A percentile compares a stretch with the other conserved stretches of the same genome.
These are phyloP conservation scores for Orchesella cincta DNA, from an alignment of 1,140 invertebrate genomes.

Conservation along the genomic window DNA sequence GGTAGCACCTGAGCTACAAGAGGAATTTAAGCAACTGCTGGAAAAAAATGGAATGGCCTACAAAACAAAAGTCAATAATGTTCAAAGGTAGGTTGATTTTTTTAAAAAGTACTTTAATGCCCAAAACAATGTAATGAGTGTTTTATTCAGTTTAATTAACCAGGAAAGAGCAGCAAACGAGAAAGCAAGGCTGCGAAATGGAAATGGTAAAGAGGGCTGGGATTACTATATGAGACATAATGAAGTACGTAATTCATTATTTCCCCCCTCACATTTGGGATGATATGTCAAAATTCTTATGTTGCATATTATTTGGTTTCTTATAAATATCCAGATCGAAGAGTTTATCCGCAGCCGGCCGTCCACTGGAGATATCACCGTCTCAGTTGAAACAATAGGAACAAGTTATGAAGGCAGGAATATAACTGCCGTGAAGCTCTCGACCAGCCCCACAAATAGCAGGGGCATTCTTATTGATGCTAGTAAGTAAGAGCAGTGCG, in stretches of 20 bases:
- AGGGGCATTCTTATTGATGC: constrained; percentile 2
- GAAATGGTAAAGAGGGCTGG: constrained; percentile 24
- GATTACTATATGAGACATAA: background rate
- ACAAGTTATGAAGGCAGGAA: constrained; percentile 56
- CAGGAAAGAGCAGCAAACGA: background rate
- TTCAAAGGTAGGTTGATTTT: constrained; percentile 32
- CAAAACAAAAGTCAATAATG: constrained; percentile 28
- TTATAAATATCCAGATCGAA: no score
- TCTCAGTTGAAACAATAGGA: constrained; percentile 55
- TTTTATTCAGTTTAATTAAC: constrained; percentile 31
- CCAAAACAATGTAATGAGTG: no score
- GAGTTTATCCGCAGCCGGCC: constrained; percentile 57
- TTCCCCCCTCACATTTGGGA: no score
- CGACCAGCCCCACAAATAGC: constrained; percentile 7
- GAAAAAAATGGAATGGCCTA: constrained; percentile 21
- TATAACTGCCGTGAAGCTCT: constrained; percentile 58
- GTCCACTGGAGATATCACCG: constrained; percentile 53
- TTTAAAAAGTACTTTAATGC: no score
- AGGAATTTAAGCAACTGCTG: background rate
- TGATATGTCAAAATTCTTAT: no score
- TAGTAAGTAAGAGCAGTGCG: background rate
- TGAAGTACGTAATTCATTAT: no score
- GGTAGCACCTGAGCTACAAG: constrained; percentile 9
- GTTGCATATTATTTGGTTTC: no score
- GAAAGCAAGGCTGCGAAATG: constrained; percentile 22